Evolutionary conservation across 1,140 invertebrate species (phyloP), one percentile per base, ranked within the genome.

Genomic region (Drosophila orosa): DNA sequence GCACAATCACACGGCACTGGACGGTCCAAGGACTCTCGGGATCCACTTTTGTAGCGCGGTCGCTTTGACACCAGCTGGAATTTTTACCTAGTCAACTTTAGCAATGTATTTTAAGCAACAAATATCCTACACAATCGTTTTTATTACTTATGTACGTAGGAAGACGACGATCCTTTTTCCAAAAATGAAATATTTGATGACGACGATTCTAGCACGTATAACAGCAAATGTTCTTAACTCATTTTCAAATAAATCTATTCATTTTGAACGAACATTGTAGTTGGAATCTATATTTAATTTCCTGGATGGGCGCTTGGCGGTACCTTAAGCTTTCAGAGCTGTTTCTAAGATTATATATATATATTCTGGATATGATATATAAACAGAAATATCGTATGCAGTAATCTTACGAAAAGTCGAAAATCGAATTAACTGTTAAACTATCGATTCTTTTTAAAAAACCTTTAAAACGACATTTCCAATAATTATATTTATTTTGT

Each of bases 181-280:
- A 48, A 66, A 57, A 77, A 47, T 35, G 39, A 76, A 39, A 81
- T 83, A 61, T 68, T 54, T 54, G 31, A 54, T 52, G 63, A 83
- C 71, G 82, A 86, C 74, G 81, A 85, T 85, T 85, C 82, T 85
- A 85, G 80, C 65, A 84, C 74, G 82, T 76, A 83, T 81, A 77
- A 80, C 25, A 75, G 25, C 27, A 80, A 67, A 80, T 80, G 81
- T 81, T 86, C 65, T 78, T 86, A 61, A 85, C 77, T 84, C 61
- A 77, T 77, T 72, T 63, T 82, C 45, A 79, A 84, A 85, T 82
- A 86, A 86, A 86, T 72, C 79, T 74, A 82, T 87, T 86, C 52
- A 86, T 87, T 86, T 86, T 77, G 66, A 87, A 74, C 71, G 17
- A 71, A 72, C 35, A 3, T 27, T 37, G 59, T 40, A 39, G 33